Evolutionary conservation across 1,140 invertebrate species (phyloP), one percentile per base, ranked within the genome.

Genomic region (Cyclina sinensis): DNA sequence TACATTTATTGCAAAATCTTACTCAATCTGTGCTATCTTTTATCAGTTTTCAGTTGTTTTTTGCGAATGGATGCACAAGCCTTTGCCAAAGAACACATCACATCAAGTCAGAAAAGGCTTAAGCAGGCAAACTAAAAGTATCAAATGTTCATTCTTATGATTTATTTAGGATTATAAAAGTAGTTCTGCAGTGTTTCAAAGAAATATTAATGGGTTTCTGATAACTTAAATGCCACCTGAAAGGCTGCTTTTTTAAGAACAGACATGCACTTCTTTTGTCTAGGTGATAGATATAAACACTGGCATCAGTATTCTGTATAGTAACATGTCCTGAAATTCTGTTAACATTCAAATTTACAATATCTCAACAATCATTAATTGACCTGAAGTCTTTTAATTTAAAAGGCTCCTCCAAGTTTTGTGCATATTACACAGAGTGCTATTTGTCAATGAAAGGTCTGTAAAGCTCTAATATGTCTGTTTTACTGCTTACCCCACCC

Each of bases 401-500:
- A n/a, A n/a, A n/a, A n/a, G n/a, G n/a, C n/a, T 11, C 18, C 46
- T 78, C 48, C 74, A 78, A 18, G 46, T 78, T 48, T 78, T 78
- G 46, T 48, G 46, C 74, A 78, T 51, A 39, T 39, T 21, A 65
- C 9, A 70, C 21, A 70, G 65, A 70, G 16, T 70, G 27, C 27
- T 51, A 78, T 78, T 78, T 78, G 74, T 78, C 74, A 78, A 24
- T 35, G 27, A 48, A n/a, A 78, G 46, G 32, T 11, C 48, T 32
- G 27, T 51, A 48, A n/a, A 21, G n/a, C 30, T 30, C 62, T 62
- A 54, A 32, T 24, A 37, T 62, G 59, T 65, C 79, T 81, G 57
- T 65, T 81, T 62, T 62, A 81, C 79, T 62, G 79, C 54, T 81
- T 65, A 57, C 35, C 57, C 37, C 48, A 32, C 30, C 59, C 51